A percentile compares a stretch with the other conserved stretches of the same genome.
phyloP scores from a whole-genome alignment of 2,113 vertebrate species.

The Neotoma lepida region DNA sequence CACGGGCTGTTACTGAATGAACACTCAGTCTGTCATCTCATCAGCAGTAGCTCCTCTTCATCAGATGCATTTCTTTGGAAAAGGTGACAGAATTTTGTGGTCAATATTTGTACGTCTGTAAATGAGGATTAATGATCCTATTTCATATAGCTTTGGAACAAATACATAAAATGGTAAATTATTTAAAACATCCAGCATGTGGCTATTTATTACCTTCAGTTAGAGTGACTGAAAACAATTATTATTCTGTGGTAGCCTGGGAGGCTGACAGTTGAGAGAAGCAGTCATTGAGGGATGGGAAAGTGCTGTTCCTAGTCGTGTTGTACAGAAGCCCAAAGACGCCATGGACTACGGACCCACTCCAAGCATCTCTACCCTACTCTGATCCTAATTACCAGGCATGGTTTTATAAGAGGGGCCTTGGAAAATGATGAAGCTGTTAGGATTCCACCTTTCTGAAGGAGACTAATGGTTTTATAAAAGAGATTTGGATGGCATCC shows the following conservation, averaged over 20 bases:
- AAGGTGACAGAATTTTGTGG: background rate
- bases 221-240: background rate
- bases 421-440: too few species aligned
- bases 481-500: too few species aligned
- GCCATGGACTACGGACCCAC: fast-evolving
- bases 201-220: background rate
- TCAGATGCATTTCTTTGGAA: background rate
- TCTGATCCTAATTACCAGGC: background rate
- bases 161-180: background rate
- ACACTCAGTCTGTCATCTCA: background rate
- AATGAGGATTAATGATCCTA: background rate
- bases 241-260: background rate
- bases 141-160: background rate
- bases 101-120: background rate
- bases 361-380: too few species aligned
- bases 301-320: background rate
- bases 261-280: background rate
- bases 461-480: background rate
- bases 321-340: background rate
- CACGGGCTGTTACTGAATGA: background rate
- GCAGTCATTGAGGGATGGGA: background rate
- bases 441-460: background rate
- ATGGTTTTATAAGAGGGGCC: background rate
- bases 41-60: background rate
- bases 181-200: background rate